phyloP scores from a whole-genome alignment of 2,113 vertebrate species.

The Onychostoma macrolepis region DNA sequence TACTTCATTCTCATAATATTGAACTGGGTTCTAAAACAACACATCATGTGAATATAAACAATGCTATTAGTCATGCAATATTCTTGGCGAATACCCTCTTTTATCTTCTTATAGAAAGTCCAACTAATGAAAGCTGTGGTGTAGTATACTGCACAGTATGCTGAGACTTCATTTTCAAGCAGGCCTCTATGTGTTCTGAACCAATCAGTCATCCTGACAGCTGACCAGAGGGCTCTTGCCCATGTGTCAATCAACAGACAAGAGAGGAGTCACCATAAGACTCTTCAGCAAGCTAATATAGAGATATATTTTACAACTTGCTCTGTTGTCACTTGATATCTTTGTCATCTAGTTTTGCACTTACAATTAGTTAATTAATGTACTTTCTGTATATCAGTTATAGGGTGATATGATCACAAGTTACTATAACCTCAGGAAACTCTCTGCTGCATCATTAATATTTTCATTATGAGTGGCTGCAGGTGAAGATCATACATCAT shows the following conservation, averaged over 20 bases:
- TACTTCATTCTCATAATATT: neutral
- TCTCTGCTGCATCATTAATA: neutral
- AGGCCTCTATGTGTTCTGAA: slow-evolving; percentile 24
- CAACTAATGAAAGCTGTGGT: neutral
- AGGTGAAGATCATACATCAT: slow-evolving; percentile 26
- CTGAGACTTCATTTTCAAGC: slow-evolving; percentile 11
- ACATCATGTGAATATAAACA: neutral
- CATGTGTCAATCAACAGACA: slow-evolving; percentile 44
- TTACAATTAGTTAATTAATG: neutral
- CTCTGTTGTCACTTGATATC: neutral
- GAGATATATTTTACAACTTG: neutral
- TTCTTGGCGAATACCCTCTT: neutral
- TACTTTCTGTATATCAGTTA: neutral
- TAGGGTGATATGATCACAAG: slow-evolving; percentile 10
- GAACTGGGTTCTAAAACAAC: neutral
- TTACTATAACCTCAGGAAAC: slow-evolving; percentile 29
- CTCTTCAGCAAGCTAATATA: slow-evolving; percentile 26
- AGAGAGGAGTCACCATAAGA: neutral
- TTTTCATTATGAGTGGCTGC: slow-evolving; percentile 17
- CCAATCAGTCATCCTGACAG: slow-evolving; percentile 49
- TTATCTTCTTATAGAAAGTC: neutral
- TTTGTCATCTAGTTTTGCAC: neutral
- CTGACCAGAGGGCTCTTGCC: slow-evolving; percentile 35
- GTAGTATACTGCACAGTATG: neutral
- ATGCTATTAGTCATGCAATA: neutral